Percentiles rank a stretch among this genome's conserved stretches.
These are phyloP conservation scores for Mesorhabditis spiculigera DNA, from an alignment of 2,888 invertebrate genomes.

Conservation along the genomic window DNA sequence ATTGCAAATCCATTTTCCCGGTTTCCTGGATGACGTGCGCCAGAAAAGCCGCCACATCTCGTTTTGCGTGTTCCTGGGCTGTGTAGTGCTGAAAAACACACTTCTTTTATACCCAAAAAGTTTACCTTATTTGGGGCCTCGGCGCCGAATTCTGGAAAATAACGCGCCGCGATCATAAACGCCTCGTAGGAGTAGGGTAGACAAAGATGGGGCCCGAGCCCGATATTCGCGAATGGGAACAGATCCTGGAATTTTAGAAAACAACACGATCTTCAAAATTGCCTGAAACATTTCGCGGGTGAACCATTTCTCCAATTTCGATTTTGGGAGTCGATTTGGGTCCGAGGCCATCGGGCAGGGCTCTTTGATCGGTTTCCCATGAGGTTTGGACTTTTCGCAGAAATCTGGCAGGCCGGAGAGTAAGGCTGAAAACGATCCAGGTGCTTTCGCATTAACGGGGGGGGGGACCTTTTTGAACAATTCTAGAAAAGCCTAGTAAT, in stretches of 20 bases:
- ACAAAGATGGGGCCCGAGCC: conserved; percentile 47
- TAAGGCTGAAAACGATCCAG: no score
- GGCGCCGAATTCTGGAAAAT: conserved; percentile 50
- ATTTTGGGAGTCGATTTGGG: conserved; percentile 39
- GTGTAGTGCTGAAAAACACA: conserved; percentile 28
- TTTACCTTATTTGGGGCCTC: conserved; percentile 32
- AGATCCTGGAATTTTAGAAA: conserved; percentile 30
- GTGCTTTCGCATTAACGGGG: no score
- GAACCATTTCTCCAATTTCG: conserved; percentile 43
- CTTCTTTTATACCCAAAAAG: background rate
- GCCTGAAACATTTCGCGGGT: conserved; percentile 29
- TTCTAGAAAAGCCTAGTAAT: no score
- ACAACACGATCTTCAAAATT: background rate
- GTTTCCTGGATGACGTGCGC: conserved; percentile 53
- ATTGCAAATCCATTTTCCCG: conserved; percentile 47
- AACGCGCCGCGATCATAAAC: conserved; percentile 47
- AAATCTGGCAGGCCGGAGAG: background rate
- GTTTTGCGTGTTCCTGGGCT: conserved; percentile 33
- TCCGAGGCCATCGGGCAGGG: conserved; percentile 36
- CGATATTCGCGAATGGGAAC: conserved; percentile 50
- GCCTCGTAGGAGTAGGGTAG: conserved; percentile 51
- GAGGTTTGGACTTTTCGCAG: background rate
- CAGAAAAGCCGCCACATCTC: conserved; percentile 51
- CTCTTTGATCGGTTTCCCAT: conserved; percentile 73
- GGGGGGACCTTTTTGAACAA: no score